Conservation (phyloP, 2,113 vertebrate species). For the Solenodon paradoxus region DNA sequence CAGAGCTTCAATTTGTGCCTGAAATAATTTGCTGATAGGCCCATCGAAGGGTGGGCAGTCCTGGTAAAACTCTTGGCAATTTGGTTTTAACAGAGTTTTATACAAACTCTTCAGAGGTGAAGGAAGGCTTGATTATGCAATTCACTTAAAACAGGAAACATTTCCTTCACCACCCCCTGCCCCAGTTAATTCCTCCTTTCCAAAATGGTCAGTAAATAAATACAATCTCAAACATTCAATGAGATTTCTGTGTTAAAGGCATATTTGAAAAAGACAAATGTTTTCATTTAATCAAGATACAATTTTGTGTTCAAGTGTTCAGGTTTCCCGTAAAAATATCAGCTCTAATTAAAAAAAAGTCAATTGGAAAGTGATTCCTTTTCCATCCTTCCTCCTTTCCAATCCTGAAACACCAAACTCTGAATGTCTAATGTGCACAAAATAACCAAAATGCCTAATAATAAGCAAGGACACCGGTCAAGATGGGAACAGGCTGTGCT, state of each 20-base stretch:
- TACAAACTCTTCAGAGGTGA: neutral
- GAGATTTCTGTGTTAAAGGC: slow-evolving; percentile 23
- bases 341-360: slow-evolving; percentile 6
- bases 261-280: slow-evolving; percentile 32
- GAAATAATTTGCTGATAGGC: slow-evolving; percentile 26
- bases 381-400: neutral
- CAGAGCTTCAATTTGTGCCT: slow-evolving; percentile 1
- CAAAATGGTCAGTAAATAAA: slow-evolving; percentile 33
- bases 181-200: neutral
- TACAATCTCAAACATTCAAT: neutral
- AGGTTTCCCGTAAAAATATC: slow-evolving; percentile 30
- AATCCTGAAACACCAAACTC: too few species aligned
- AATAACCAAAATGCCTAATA: slow-evolving; percentile 50
- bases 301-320: neutral
- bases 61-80: neutral
- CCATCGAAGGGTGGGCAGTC: neutral
- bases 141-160: neutral
- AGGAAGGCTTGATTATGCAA: neutral
- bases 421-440: slow-evolving; percentile 44
- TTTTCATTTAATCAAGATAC: slow-evolving; percentile 48
- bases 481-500: slow-evolving; percentile 41
- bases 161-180: neutral
- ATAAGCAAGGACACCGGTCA: slow-evolving; percentile 23
- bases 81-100: slow-evolving; percentile 16
- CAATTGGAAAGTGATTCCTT: slow-evolving; percentile 27